phyloP scores from a whole-genome alignment of 2,888 invertebrate genomes.

The Apantesis nais region DNA sequence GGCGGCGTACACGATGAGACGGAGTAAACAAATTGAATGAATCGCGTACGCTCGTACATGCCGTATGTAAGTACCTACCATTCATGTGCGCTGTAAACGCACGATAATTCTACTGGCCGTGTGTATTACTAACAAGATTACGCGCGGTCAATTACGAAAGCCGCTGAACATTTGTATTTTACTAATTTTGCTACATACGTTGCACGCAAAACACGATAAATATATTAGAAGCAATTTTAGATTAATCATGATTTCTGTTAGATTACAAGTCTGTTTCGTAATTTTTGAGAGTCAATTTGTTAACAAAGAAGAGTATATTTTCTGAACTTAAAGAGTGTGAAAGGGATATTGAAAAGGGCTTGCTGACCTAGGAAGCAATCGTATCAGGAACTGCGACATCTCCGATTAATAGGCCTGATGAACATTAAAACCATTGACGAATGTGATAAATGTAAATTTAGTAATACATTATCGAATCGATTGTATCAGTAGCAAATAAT shows the following conservation, averaged over 20 bases:
- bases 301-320: background rate
- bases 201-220: background rate
- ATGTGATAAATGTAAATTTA: slow-evolving; percentile 35
- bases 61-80: slow-evolving; percentile 72
- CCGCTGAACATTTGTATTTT: background rate
- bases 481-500: slow-evolving; percentile 26
- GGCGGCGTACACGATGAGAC: slow-evolving; percentile 62
- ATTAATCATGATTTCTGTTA: background rate
- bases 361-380: too few species aligned
- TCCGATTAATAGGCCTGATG: too few species aligned
- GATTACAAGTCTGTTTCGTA: background rate
- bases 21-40: slow-evolving; percentile 84
- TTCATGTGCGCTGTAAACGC: slow-evolving; percentile 81
- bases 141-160: slow-evolving; percentile 38
- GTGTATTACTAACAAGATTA: slow-evolving; percentile 71
- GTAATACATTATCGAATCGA: slow-evolving; percentile 33
- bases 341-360: too few species aligned
- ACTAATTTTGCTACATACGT: background rate
- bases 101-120: slow-evolving; percentile 75
- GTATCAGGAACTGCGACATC: too few species aligned
- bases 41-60: slow-evolving; percentile 78
- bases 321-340: too few species aligned
- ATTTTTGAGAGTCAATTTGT: background rate
- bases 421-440: too few species aligned
- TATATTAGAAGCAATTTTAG: background rate